Conservation (phyloP, 2,888 invertebrate genomes). For the Hydrotaea cyrtoneurina region DNA sequence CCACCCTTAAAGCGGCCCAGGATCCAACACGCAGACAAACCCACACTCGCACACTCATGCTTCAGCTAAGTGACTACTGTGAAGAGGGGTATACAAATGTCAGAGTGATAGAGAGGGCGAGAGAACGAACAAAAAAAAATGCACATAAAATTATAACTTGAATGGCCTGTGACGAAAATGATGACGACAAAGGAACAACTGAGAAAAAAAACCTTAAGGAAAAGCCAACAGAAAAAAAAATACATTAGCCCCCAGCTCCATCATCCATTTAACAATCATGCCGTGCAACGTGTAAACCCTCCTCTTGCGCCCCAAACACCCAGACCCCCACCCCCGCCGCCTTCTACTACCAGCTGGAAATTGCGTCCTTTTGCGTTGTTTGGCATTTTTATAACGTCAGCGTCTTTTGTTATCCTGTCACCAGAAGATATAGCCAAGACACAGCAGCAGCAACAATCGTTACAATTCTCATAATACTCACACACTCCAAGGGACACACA, state of each 20-base stretch:
- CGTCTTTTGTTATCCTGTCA: conserved; percentile 60
- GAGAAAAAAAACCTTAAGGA: conserved; percentile 28
- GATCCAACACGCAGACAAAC: neutral
- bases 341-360: neutral
- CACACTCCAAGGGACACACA: neutral
- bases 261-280: neutral
- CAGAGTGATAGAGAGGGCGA: conserved; percentile 1
- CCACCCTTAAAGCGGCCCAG: conserved; percentile 42
- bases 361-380: conserved; percentile 37
- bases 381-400: conserved; percentile 64
- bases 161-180: conserved; percentile 45
- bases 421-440: conserved; percentile 18
- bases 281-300: neutral
- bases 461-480: conserved; percentile 47
- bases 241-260: conserved; percentile 49
- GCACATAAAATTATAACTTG: conserved; percentile 62
- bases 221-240: conserved; percentile 33
- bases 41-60: neutral
- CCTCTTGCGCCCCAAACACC: neutral
- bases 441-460: conserved; percentile 54
- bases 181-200: conserved; percentile 46
- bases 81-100: conserved; percentile 25
- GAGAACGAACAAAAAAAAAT: conserved; percentile 47
- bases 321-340: neutral
- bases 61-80: conserved; percentile 19